Conservation (phyloP, 2,797 vertebrate species). For the Microctenopoma steveboyesi region DNA sequence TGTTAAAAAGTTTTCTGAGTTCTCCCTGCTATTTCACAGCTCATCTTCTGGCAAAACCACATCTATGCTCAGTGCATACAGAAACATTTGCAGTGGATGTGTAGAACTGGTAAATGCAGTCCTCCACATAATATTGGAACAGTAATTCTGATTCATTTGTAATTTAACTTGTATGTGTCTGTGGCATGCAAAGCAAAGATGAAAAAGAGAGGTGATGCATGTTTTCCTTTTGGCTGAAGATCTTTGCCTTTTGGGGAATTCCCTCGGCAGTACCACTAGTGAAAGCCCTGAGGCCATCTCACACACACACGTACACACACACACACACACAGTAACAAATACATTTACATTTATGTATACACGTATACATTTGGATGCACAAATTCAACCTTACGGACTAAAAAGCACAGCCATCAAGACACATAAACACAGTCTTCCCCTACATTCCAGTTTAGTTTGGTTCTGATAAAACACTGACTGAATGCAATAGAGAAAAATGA, state of each 20-base stretch:
- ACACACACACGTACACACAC: conserved; percentile 10
- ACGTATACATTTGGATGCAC: conserved; percentile 4
- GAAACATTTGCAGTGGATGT: conserved; percentile 41
- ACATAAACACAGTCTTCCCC: not conserved
- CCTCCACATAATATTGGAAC: not conserved
- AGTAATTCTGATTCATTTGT: conserved; percentile 12
- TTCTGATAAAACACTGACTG: conserved; percentile 4
- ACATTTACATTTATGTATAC: not conserved
- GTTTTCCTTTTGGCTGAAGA: conserved; percentile 61
- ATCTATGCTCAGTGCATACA: conserved; percentile 33
- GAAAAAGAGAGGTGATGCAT: conserved; percentile 50
- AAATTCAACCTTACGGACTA: conserved; percentile 24
- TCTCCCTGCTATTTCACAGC: conserved; percentile 49
- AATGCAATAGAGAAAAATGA: not conserved
- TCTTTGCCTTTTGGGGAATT: conserved; percentile 61
- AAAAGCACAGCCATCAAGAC: conserved; percentile 1
- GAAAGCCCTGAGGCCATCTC: conserved; percentile 55
- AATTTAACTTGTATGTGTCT: conserved; percentile 33
- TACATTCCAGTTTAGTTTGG: conserved; percentile 23
- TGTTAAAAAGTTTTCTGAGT: conserved; percentile 39
- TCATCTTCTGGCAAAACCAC: conserved; percentile 50
- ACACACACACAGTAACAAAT: conserved; percentile 6
- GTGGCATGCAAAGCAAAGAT: conserved; percentile 44
- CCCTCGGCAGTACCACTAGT: conserved; percentile 41
- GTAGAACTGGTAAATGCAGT: conserved; percentile 1